Evolutionary conservation across 2,113 vertebrate species (phyloP), one percentile per base, ranked within the genome.

Genomic region (Rhegmatorhina hoffmannsi): DNA sequence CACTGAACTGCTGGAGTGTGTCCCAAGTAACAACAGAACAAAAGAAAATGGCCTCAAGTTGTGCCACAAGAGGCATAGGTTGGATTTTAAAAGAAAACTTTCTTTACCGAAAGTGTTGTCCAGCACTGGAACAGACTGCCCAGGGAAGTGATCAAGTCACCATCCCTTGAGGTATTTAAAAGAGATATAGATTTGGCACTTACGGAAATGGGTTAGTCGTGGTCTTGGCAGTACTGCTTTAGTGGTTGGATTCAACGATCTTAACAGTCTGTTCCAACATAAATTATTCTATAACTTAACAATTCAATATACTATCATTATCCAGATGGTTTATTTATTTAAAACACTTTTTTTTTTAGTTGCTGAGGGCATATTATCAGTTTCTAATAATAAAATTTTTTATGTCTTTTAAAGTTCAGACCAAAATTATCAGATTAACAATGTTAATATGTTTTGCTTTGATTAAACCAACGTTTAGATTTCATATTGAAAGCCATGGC

Each of bases 1-100:
- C 14, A 66, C 4, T 6, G 8, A 33, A 7, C 11, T 10, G 16
- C 40, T 50, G 24, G 18, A 76, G 13, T 0, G 0, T 3, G 6
- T 33, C 28, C 31, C 25, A 55, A 14, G 24, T 29, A 81, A 73
- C 0, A 1, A 44, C 0, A 80, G 31, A 13, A 75, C 5, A 23
- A 74, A 21, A 52, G 3, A 13, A 87, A 87, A 62, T 1, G 1
- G 40, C 6, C 55, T 66, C 34, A 64, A 26, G 17, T 87, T 77
- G 53, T 1, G 0, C 4, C 11, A 52, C 29, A 7, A 8, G 20
- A 84, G 10, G 8, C 56, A 64, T 60, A 81, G 33, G 19, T 4
- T 33, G 12, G 34, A 33, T 38, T 60, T n/a, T 11, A 21, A 31
- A 14, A 75, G 70, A 43, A 20, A 58, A 6, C 19, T 25, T 13